Evolutionary conservation across 2,797 vertebrate species (phyloP).

Genomic region (Paratrypauchen microcephalus): DNA sequence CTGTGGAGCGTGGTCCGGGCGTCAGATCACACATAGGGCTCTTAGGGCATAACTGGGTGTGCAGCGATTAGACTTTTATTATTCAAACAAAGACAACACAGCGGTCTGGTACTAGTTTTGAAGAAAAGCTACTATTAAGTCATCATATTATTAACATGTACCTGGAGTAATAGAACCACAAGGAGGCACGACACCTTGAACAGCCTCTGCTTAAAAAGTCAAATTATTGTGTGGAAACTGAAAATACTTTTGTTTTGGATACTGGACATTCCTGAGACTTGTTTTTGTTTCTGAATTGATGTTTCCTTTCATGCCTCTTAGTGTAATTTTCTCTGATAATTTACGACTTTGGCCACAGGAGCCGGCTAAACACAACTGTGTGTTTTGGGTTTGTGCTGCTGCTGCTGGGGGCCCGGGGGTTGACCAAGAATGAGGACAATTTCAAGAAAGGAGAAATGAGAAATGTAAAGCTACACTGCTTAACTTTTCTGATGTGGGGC

Average conservation of each 20-base stretch:
- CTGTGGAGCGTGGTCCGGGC: neutral
- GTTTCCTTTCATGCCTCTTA: conserved; percentile 11
- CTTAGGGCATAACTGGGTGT: conserved; percentile 6
- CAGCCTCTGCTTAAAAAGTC: neutral
- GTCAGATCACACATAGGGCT: conserved; percentile 24
- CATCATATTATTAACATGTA: conserved; percentile 38
- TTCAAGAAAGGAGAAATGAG: conserved; percentile 14
- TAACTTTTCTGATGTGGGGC: neutral
- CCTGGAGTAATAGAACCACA: conserved; percentile 12
- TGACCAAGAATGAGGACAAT: conserved; percentile 11
- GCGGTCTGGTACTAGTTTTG: conserved; percentile 32
- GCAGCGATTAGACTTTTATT: conserved; percentile 8
- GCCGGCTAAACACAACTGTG: conserved; percentile 68
- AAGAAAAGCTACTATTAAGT: conserved; percentile 13
- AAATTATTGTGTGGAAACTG: neutral
- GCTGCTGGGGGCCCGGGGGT: conserved; percentile 22
- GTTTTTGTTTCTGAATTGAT: conserved; percentile 19
- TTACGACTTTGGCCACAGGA: conserved; percentile 41
- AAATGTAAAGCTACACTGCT: neutral
- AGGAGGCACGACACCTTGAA: conserved; percentile 1
- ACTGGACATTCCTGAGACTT: conserved; percentile 18
- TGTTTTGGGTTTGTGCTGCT: conserved; percentile 66
- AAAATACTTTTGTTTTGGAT: conserved; percentile 11
- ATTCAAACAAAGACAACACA: conserved; percentile 28
- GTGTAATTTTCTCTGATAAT: conserved; percentile 53